Base-by-base conservation (phyloP, 2,888 invertebrate species). In the Acanthococcus lagerstroemiae region DNA sequence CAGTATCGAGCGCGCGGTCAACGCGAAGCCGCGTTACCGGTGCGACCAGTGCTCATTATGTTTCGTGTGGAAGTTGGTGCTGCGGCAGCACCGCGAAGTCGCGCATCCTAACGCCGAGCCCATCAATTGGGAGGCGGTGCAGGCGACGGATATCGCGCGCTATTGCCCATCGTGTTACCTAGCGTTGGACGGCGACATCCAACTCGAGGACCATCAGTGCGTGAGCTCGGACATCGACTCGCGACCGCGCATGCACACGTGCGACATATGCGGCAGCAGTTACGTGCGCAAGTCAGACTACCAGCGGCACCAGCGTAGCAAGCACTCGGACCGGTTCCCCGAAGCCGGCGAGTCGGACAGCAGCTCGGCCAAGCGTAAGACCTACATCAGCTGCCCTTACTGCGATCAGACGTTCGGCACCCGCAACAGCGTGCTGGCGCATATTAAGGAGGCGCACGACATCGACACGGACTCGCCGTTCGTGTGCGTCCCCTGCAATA, bases 21-120 rank as follows among this genome's bases (percentile, higher is more conserved):
- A 48, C 5, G 25, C 50, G 9, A n/a, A 4, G 4, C 55, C 55
- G 25, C n/a, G 5, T 6, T 65, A 46, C 55, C 22, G 26, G 15
- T 65, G 65, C 30, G 56, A 65, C n/a, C 4, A 5, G 5, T 65
- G 65, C 27, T 55, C 46, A 19, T 2, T 55, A 1, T 55, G 55
- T 17, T 65, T 55, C 24, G 17, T 24, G 22, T 65, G 65, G 65
- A 65, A 65, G 24, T 55, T 44, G 55, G 48, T 55, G 25, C 46
- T 45, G 4, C 45, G 65, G 2, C 1, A 25, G 4, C 65, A 65
- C 46, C 25, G 65, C 1, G 65, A 55, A 19, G 26, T 6, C 4
- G 5, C 26, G 30, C 65, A 65, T 26, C 45, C 15, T 2, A n/a
- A 19, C 3, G 55, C 26, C 1, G 12, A 4, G 30, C 27, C 37